A percentile compares a stretch with the other conserved stretches of the same genome.
phyloP scores from a whole-genome alignment of 2,888 invertebrate species.

The Polydrusus cervinus region DNA sequence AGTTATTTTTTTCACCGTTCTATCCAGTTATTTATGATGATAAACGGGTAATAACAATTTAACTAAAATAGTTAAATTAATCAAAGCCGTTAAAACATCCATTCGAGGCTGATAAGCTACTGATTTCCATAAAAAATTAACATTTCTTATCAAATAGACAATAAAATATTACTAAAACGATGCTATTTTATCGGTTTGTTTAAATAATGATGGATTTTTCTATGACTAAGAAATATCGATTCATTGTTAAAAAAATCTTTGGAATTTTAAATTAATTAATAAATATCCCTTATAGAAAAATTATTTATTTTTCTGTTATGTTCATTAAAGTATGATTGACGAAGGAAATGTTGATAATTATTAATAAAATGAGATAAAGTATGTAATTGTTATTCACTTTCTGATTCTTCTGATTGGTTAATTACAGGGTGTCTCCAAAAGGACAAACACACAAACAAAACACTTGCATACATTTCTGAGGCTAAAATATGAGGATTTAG shows the following conservation, averaged over 20 bases:
- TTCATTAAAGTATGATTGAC: not conserved
- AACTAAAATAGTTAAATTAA: constrained; percentile 10
- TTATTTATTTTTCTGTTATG: not conserved
- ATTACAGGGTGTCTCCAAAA: not conserved
- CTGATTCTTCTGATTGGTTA: constrained; percentile 4
- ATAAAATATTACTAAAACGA: constrained; percentile 25
- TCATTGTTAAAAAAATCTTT: constrained; percentile 24
- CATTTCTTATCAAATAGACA: constrained; percentile 15
- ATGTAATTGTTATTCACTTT: not conserved
- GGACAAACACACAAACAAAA: too few species aligned
- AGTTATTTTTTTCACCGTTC: not conserved
- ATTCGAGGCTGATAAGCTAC: constrained; percentile 20
- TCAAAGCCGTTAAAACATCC: constrained; percentile 15
- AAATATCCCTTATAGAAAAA: too few species aligned
- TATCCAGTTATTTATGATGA: not conserved
- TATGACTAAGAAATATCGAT: constrained; percentile 24
- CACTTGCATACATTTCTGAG: too few species aligned
- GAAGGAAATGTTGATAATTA: not conserved
- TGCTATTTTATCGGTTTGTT: constrained; percentile 23
- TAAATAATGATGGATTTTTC: constrained; percentile 14
- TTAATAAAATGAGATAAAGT: not conserved
- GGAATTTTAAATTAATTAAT: not conserved
- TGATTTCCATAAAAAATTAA: constrained; percentile 14
- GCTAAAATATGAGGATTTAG: too few species aligned
- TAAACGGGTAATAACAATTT: constrained; percentile 14